Evolutionary conservation across 2,888 invertebrate species (phyloP), one percentile per base, ranked within the genome.

Genomic region (Pseudolycoriella hygida): DNA sequence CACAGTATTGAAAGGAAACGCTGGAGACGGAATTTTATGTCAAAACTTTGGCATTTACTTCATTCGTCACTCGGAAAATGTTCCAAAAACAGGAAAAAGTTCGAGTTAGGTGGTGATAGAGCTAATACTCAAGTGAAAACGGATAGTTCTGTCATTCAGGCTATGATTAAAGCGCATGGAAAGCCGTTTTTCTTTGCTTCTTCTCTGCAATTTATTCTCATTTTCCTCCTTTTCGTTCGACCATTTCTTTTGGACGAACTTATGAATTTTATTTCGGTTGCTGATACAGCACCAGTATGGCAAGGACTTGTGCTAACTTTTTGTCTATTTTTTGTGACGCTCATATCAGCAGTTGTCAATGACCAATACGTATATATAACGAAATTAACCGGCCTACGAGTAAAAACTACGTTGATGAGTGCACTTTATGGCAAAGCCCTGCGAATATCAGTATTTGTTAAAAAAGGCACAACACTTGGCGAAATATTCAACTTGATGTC

Each of bases 281-380:
- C 20, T 5, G 6, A 10, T 17, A 12, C 18, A 19, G 55, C 58
- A 17, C 56, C 58, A 10, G 32, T 53, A 14, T 72, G 72, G 72
- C 67, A 67, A 52, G 72, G 74, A 5, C 65, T 69, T 49, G 55
- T 69, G 12, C 71, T 67, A 53, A 68, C 72, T 2, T 47, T 56
- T 1, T 43, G 65, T 2, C 60, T 75, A 57, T 67, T 74, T 47
- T 44, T 63, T 2, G 60, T 63, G 2, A 61, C 70, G 1, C 50
- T 64, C 3, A 14, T 66, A 1, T 67, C 69, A 51, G 69, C 72
- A 2, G 50, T 72, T 31, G 54, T 71, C 44, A 59, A 69, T 37
- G 67, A 70, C 48, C 69, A 70, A 51, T 70, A 71, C 52, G 71
- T 70, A 51, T 67, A 72, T 52, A 56, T 59, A 18, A 62, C 65